phyloP scores from a whole-genome alignment of 2,888 invertebrate species.

The Pollenia griseotomentosa region DNA sequence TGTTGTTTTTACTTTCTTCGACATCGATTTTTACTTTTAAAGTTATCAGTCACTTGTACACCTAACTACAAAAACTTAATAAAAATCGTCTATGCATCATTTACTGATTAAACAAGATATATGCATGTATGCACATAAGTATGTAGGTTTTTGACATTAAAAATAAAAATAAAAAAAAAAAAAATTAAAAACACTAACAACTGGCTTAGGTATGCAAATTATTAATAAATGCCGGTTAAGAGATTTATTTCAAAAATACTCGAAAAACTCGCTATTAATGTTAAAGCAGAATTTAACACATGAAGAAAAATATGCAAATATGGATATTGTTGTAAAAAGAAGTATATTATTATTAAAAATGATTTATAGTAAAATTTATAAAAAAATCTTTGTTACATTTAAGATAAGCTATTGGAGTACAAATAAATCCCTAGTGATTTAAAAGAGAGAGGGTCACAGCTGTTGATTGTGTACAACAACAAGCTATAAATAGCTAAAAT shows the following conservation, averaged over 20 bases:
- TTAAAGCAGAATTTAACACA: not conserved
- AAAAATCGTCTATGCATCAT: not conserved
- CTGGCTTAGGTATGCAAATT: constrained; percentile 8
- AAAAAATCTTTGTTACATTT: too few relatives aligned
- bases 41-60: constrained; percentile 40
- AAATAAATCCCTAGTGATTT: too few relatives aligned
- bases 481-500: too few relatives aligned
- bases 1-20: constrained; percentile 68
- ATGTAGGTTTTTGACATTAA: constrained; percentile 11
- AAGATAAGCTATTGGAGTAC: too few relatives aligned
- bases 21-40: constrained; percentile 34
- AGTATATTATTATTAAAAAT: too few relatives aligned
- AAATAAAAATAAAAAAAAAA: not conserved
- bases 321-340: not conserved
- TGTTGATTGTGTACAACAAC: too few relatives aligned
- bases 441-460: too few relatives aligned
- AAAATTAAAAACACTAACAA: not conserved
- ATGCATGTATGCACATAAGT: not conserved
- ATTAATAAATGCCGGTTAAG: constrained; percentile 16
- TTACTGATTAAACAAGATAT: not conserved
- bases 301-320: not conserved
- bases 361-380: too few relatives aligned
- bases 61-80: not conserved
- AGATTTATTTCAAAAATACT: not conserved
- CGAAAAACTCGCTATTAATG: not conserved